Base-by-base conservation (phyloP, 2,888 invertebrate genomes). In the Adelognathus sp. region DNA sequence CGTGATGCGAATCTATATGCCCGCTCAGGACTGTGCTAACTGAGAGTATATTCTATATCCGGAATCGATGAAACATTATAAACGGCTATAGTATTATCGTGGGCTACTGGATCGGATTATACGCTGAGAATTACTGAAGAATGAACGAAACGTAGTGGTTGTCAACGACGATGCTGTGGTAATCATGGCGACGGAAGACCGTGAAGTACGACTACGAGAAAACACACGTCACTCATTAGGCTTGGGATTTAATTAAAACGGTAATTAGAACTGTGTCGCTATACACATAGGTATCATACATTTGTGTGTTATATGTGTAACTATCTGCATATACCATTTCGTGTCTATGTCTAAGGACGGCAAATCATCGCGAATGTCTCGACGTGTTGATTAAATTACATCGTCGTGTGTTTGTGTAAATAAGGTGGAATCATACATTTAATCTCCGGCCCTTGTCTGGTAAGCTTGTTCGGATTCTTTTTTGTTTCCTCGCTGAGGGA, bases 191-290 rank as follows among this genome's bases (percentile, higher is more conserved):
- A 29, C 5, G 44, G n/a, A 46, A 46, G 18, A 18, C 11, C 16
- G 56, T 7, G 36, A 24, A 24, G 27, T 27, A 44, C 24, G 31
- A 41, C 29, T 14, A 9, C 58, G 46, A 46, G 18, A 58, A n/a
- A 64, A 58, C 39, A 66, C 58, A 66, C 73, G 64, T 36, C 73
- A 66, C 73, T 73, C 64, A 50, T 9, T 27, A 33, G 58, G 27
- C 64, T 66, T 16, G 18, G 66, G 63, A 72, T 64, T 54, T 72
- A 73, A 73, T 73, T 73, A 73, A 64, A 73, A 46, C 73, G 64
- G 64, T 66, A 44, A 58, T 64, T 64, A 44, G 46, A 46, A 46
- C 14, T n/a, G 33, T 29, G 64, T 44, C 46, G 29, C 50, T 29
- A 58, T 60, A n/a, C 52, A 33, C 14, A 31, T 70, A 18, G 3